Evolutionary conservation across 1,140 invertebrate species (phyloP), one percentile per base, ranked within the genome.

Genomic region (Kradibia gibbosae): DNA sequence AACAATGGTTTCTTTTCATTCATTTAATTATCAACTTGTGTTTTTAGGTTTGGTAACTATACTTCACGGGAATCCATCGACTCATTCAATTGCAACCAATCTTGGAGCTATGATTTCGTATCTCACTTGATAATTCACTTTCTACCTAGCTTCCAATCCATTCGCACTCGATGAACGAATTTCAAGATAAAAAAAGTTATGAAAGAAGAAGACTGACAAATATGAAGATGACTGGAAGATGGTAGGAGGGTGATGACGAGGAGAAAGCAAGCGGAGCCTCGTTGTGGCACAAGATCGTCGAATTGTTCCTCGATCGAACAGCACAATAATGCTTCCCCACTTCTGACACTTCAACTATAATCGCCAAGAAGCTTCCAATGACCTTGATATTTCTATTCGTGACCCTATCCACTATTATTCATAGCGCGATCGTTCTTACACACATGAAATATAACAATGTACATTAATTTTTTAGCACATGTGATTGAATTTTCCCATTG

Each of bases 251-350:
- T 7, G 20, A 39, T 0, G 34, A 8, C 20, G 20, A 22, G 34
- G 62, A 67, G 62, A 39, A n/a, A 39, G 62, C 34, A 20, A 39
- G 34, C 20, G 62, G 34, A 8, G 62, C 7, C 17, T 0, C 62
- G 62, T 39, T 67, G 34, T 39, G 34, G 62, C 3, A 13, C 70
- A 71, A 71, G 70, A 42, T 71, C 42, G 42, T 71, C 70, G 70
- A 71, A 71, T 42, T 15, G 70, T 28, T 71, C 48, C 0, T 8
- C n/a, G n/a, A 8, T 45, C 13, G 1, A 45, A 36, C 22, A 45
- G 39, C 67, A 48, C n/a, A 42, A 28, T n/a, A 42, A 71, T 71
- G 57, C 34, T 39, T 67, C 34, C 62, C 20, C 50, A 20, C 22
- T 53, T 17, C 13, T 20, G 50, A 53, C 50, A 8, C 50, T 53